Base-by-base conservation (phyloP, 92 coral and sea anemone species). In the Micromussa lordhowensis region DNA sequence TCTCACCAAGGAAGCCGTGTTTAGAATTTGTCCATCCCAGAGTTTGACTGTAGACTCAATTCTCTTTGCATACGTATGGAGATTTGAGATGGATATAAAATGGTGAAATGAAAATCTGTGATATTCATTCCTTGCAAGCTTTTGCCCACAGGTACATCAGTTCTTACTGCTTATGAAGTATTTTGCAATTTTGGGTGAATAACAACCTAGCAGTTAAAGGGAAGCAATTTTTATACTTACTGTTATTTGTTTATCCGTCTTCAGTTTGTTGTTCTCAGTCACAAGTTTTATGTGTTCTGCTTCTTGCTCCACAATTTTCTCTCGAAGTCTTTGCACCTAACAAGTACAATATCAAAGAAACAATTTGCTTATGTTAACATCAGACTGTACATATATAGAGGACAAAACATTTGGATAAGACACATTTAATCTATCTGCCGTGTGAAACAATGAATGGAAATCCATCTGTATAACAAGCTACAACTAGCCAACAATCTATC, bases 301-400 rank as follows among this genome's bases (percentile, higher is more conserved):
- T 82, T 92, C 97, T 91, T 97, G 99, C 70, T 94, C 97, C 9
- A 79, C 91, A 28, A 97, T 97, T 87, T 96, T 97, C 79, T 95
- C 99, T 71, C 95, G 68, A 28, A 97, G 82, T 79, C 91, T 85
- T 54, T 92, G 92, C 17, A 97, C 99, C 99, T 97, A 66, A 32
- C 13, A 18, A 68, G 30, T 36, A 15, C 24, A 69, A 69, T 29
- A 82, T 76, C 61, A 76, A 3, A 49, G 70, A 3, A 79, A 3
- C 34, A 71, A 12, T 32, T 19, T 71, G 29, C 22, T 16, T 10
- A 30, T 9, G 28, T 44, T 75, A 24, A 34, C 1, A 49, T 19
- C 29, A 3, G 6, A 71, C 10, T 71, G 48, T 71, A 71, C 24
- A 71, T 9, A 71, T 11, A 71, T 9, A 64, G 57, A 51, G 14